Evolutionary conservation across 2,888 invertebrate species (phyloP), one percentile per base, ranked within the genome.

Genomic region (Amaurobius ferox): DNA sequence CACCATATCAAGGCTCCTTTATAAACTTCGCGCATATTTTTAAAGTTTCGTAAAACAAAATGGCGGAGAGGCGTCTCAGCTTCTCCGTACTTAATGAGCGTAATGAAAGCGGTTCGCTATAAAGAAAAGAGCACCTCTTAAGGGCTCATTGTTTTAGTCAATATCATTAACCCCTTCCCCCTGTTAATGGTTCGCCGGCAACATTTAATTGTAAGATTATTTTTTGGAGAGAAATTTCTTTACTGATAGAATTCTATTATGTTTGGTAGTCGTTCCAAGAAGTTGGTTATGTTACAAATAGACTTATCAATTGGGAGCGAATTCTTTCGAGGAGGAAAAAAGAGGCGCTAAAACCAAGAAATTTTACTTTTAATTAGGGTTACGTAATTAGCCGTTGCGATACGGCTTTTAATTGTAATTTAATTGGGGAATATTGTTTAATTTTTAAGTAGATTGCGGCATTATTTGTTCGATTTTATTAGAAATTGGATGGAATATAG

Each of bases 101-200:
- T 74, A 74, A 81, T 74, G 81, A 76, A 74, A 70, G 62, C 30
- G 81, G 68, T 64, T 74, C 68, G 80, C 67, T 80, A 39, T 68
- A 81, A 81, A 76, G 81, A 81, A 81, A 76, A 68, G 68, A 32
- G 74, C 40, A 16, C 62, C 81, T 81, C 81, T 81, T 81, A 81
- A 81, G 70, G 68, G 81, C 68, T 74, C 81, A 81, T 81, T 81
- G 81, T 81, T 81, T 81, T 76, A 72, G 74, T 76, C 81, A 81
- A 74, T 81, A 81, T 81, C 81, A 70, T 81, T 81, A 74, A 81
- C 81, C 81, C 81, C 68, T 70, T 81, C 74, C 30, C 44, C 28
- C 74, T 81, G 68, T 81, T 81, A 81, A 81, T 66, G 74, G 62
- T 74, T 81, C 74, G 81, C 74, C 68, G 74, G 35, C 61, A 74